Percentiles rank a stretch among this genome's conserved stretches.
phyloP scores from a whole-genome alignment of 2,113 vertebrate species.

The Natator depressus region DNA sequence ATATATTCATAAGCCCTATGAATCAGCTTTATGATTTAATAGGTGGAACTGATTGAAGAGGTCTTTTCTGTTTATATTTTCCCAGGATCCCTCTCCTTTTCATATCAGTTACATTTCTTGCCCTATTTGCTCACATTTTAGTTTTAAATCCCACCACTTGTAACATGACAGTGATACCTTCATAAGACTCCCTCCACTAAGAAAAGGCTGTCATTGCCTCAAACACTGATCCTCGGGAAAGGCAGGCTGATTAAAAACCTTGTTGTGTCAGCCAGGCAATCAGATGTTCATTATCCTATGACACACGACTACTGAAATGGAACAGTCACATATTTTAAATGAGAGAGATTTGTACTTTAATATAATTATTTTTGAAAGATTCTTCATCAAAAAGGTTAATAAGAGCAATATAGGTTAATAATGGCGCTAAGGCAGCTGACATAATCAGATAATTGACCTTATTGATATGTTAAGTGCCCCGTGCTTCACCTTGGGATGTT shows the following conservation, averaged over 20 bases:
- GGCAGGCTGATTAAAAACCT: slow-evolving; percentile 71
- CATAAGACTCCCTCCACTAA: slow-evolving; percentile 39
- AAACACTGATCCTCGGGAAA: slow-evolving; percentile 33
- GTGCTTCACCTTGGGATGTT: slow-evolving; percentile 74
- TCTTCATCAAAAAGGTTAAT: slow-evolving; percentile 83
- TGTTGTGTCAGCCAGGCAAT: slow-evolving; percentile 53
- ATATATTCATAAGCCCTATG: slow-evolving; percentile 44
- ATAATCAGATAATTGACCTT: slow-evolving; percentile 80
- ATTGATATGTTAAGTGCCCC: slow-evolving; percentile 77
- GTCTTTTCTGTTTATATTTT: slow-evolving; percentile 52
- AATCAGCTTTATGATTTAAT: slow-evolving; percentile 50
- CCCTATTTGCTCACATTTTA: slow-evolving; percentile 74
- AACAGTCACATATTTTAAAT: slow-evolving; percentile 76
- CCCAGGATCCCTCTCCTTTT: slow-evolving; percentile 52
- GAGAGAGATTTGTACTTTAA: slow-evolving; percentile 76
- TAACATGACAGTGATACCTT: slow-evolving; percentile 65
- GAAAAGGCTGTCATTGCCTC: slow-evolving; percentile 53
- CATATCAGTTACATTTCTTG: slow-evolving; percentile 37
- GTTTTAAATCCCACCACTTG: slow-evolving; percentile 64
- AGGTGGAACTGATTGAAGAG: slow-evolving; percentile 54
- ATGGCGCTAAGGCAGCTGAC: slow-evolving; percentile 64
- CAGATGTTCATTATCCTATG: slow-evolving; percentile 76
- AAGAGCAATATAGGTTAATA: slow-evolving; percentile 81
- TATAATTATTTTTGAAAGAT: slow-evolving; percentile 84
- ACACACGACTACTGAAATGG: slow-evolving; percentile 68